Conservation (phyloP, 2,888 invertebrate genomes). For the Eupithecia dodoneata region DNA sequence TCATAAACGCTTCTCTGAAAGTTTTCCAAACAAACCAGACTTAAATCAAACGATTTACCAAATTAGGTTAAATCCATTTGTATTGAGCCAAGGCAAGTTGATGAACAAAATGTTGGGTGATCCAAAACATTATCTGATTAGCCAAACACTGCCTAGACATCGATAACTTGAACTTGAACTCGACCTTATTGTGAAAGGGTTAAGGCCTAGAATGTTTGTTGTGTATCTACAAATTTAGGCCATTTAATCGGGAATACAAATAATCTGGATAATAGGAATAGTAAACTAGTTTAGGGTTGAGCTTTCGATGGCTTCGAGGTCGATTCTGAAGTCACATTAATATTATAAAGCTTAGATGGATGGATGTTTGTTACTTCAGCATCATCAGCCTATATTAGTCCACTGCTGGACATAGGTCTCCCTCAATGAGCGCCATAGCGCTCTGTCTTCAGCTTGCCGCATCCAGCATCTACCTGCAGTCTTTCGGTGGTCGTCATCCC, state of each 20-base stretch:
- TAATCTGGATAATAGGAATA: background rate
- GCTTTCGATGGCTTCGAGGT: background rate
- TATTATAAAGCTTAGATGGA: no score
- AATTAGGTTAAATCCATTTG: slow-evolving; percentile 3
- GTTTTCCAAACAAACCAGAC: background rate
- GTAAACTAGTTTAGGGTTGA: background rate
- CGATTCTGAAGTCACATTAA: background rate
- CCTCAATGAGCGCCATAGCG: no score
- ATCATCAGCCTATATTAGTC: no score
- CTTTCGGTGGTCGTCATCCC: no score
- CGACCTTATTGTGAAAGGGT: background rate
- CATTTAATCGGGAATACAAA: background rate
- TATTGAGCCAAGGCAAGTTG: background rate
- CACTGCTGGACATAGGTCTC: no score
- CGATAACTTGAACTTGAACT: background rate
- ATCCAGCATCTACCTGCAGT: no score
- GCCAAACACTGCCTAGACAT: background rate
- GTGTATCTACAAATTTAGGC: background rate
- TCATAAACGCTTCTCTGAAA: background rate
- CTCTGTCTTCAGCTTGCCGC: no score
- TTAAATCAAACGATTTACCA: background rate
- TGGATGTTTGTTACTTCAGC: no score
- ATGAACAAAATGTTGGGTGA: background rate
- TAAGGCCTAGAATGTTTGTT: background rate
- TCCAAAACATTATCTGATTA: slow-evolving; percentile 5